These are phyloP conservation scores for Aythya fuligula DNA, from an alignment of 2,797 vertebrate genomes.

Conservation along the genomic window DNA sequence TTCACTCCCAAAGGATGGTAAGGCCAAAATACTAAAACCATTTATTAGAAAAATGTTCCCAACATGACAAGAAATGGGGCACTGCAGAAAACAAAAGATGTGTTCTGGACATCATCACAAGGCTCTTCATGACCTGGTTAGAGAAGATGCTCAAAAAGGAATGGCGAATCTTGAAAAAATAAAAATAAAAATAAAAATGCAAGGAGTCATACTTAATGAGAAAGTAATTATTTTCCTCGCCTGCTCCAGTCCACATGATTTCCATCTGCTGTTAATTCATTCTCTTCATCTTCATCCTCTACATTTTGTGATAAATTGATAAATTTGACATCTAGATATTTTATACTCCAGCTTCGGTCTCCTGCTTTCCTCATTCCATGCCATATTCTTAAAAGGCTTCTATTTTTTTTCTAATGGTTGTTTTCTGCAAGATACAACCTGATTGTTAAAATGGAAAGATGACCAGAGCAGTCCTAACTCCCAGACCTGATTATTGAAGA, in stretches of 20 bases:
- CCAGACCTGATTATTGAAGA: not conserved
- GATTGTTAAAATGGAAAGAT: not conserved
- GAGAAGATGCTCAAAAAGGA: not conserved
- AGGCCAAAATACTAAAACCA: not conserved
- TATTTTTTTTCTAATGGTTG: not conserved
- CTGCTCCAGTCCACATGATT: not conserved
- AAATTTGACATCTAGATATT: conserved; percentile 17
- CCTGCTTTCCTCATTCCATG: not conserved
- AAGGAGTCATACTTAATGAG: not conserved
- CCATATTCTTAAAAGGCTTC: not conserved
- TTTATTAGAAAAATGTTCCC: not conserved
- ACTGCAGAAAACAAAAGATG: not conserved
- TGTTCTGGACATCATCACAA: conserved; percentile 10
- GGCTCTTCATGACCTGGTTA: not conserved
- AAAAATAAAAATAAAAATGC: not conserved
- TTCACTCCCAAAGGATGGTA: not conserved
- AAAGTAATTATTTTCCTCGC: conserved; percentile 23
- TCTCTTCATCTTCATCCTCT: conserved; percentile 32
- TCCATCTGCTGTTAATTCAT: conserved; percentile 39
- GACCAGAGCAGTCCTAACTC: not conserved
- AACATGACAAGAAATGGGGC: not conserved
- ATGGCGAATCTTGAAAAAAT: not conserved
- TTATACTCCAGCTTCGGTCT: not conserved
- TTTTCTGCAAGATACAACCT: not conserved
- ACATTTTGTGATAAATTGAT: conserved; percentile 13